A percentile compares a stretch with the other conserved stretches of the same genome.
Conservation (phyloP, 2,888 invertebrate species). For the Tetramorium bicarinatum region DNA sequence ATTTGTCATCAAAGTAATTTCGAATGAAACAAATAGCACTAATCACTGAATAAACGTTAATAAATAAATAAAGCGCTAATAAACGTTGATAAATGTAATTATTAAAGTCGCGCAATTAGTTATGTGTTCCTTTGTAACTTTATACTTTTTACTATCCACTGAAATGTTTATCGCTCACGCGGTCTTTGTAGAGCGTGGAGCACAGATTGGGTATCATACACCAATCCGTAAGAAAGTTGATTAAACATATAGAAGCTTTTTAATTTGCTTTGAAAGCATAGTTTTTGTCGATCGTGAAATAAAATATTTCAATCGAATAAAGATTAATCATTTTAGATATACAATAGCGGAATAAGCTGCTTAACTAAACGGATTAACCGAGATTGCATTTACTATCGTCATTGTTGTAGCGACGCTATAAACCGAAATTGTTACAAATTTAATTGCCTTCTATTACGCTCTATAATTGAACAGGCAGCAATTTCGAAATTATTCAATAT, state of each 20-base stretch:
- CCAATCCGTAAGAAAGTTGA: not conserved
- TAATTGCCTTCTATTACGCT: slow-evolving; percentile 28
- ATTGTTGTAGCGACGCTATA: not conserved
- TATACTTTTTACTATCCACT: not conserved
- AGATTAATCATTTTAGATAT: slow-evolving; percentile 33
- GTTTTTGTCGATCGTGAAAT: too few species aligned
- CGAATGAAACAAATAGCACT: not conserved
- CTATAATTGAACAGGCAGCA: slow-evolving; percentile 21
- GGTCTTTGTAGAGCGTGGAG: not conserved
- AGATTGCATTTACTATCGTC: slow-evolving; percentile 34
- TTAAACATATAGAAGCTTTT: not conserved
- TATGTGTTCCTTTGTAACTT: not conserved
- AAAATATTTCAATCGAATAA: slow-evolving; percentile 37
- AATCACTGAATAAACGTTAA: slow-evolving; percentile 22
- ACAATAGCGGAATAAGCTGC: slow-evolving; percentile 35
- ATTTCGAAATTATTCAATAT: not conserved
- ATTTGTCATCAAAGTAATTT: slow-evolving; percentile 34
- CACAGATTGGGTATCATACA: not conserved
- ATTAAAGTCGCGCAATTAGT: not conserved
- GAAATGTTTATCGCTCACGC: not conserved
- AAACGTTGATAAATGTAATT: slow-evolving; percentile 20
- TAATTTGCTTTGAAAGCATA: not conserved
- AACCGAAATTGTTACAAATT: slow-evolving; percentile 39
- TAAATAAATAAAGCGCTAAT: slow-evolving; percentile 17
- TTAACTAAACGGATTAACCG: slow-evolving; percentile 50